A percentile compares a stretch with the other conserved stretches of the same genome.
Conservation (phyloP, 2,797 vertebrate species). For the Lagorchestes hirsutus region DNA sequence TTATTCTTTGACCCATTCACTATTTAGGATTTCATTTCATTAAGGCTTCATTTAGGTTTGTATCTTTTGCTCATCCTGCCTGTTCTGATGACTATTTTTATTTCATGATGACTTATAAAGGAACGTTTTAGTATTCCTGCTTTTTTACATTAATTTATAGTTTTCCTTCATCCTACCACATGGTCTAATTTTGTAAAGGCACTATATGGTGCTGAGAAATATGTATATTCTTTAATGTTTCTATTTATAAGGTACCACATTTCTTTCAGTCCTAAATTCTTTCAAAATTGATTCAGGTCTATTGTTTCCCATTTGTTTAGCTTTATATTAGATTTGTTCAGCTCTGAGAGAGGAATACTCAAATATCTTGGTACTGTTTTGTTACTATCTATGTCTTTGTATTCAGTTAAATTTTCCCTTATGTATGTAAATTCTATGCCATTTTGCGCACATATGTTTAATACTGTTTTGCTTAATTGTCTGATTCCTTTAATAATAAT, state of each 20-base stretch:
- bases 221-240: neutral
- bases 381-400: neutral
- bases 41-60: neutral
- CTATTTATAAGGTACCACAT: neutral
- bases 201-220: neutral
- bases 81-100: neutral
- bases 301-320: neutral
- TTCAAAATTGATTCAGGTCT: neutral
- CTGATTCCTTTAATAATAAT: neutral
- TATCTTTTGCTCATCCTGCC: neutral
- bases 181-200: neutral
- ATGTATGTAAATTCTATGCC: neutral
- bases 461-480: neutral
- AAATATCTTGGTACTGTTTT: neutral
- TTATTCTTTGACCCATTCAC: neutral
- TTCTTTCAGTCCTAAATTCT: neutral
- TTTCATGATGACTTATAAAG: neutral
- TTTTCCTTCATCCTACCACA: neutral
- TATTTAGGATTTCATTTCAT: neutral
- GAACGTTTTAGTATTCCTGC: neutral
- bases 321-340: neutral
- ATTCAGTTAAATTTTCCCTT: neutral
- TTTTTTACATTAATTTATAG: neutral
- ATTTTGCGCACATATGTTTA: neutral
- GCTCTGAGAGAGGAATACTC: neutral